Conservation (phyloP, 2,888 invertebrate genomes). For the Lutraria lutraria region DNA sequence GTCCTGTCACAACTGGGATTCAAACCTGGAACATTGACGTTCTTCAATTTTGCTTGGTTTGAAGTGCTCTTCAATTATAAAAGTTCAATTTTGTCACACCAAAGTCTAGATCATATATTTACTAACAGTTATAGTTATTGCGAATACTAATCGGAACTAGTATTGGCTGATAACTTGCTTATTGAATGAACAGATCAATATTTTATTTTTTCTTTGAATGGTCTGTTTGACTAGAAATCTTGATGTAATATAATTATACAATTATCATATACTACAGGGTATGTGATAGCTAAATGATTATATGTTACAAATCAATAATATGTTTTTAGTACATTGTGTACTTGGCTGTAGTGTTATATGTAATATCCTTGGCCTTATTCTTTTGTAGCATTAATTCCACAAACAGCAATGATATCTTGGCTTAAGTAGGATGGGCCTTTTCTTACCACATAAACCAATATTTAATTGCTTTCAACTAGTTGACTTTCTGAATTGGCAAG, state of each 20-base stretch:
- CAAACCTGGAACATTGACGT: too few relatives aligned
- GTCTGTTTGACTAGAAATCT: neutral
- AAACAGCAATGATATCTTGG: neutral
- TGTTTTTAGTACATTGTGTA: neutral
- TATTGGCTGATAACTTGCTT: too few relatives aligned
- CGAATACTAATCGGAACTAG: too few relatives aligned
- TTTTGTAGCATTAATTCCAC: slow-evolving; percentile 5
- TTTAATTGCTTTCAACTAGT: slow-evolving; percentile 1
- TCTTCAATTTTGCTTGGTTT: too few relatives aligned
- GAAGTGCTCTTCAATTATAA: too few relatives aligned
- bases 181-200: too few relatives aligned
- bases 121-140: too few relatives aligned
- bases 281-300: neutral
- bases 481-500: neutral
- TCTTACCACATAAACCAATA: neutral
- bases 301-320: neutral
- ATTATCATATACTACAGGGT: neutral
- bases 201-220: too few relatives aligned
- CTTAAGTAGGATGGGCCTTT: neutral
- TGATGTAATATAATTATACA: neutral
- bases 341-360: neutral
- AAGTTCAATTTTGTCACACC: too few relatives aligned
- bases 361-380: neutral
- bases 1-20: too few relatives aligned
- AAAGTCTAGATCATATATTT: too few relatives aligned